Conservation (phyloP, 2,797 vertebrate genomes). For the Hypotaenidia philippensis region DNA sequence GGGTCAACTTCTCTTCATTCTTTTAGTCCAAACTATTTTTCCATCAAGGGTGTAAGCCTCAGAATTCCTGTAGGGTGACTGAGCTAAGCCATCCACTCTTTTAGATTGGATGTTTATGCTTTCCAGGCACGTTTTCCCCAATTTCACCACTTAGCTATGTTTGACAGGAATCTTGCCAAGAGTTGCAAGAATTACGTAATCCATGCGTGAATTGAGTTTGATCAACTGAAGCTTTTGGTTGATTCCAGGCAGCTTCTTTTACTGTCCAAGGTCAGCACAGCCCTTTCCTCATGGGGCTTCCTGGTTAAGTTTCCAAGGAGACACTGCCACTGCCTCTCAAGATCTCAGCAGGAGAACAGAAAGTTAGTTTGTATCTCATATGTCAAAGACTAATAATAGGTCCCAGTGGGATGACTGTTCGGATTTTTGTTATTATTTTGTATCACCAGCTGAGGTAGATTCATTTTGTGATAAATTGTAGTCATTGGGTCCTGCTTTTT, state of each 20-base stretch:
- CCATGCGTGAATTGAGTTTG: rapidly evolving
- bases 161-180: not conserved
- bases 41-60: not conserved
- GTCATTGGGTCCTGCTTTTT: not conserved
- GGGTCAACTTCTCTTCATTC: not conserved
- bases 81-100: too few species aligned
- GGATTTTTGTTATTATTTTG: not conserved
- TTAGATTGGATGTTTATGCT: not conserved
- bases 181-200: not conserved
- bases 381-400: not conserved
- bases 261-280: not conserved
- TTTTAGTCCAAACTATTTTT: not conserved
- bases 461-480: not conserved
- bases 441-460: not conserved
- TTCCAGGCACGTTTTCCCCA: not conserved
- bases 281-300: not conserved
- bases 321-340: not conserved
- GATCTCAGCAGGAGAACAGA: not conserved
- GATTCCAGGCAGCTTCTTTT: not conserved
- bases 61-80: not conserved
- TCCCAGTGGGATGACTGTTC: not conserved
- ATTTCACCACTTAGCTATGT: not conserved
- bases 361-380: not conserved
- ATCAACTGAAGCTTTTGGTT: not conserved
- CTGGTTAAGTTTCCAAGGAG: not conserved